phyloP scores from a whole-genome alignment of 2,888 invertebrate genomes.

The Microchrysa polita region DNA sequence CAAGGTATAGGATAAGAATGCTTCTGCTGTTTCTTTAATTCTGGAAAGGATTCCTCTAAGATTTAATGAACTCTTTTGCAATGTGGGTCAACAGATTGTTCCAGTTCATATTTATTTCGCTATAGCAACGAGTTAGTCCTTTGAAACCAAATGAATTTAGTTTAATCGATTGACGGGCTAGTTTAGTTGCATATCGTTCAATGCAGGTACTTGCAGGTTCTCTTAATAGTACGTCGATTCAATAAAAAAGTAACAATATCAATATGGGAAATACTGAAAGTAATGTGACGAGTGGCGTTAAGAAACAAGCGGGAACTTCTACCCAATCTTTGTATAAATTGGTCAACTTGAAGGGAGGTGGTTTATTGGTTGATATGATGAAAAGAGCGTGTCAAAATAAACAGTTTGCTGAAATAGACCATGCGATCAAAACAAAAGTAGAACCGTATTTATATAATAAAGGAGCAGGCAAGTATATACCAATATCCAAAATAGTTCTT shows the following conservation, averaged over 20 bases:
- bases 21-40: no score
- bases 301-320: conserved; percentile 91
- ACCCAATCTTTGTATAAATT: conserved; percentile 87
- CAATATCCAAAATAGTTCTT: conserved; percentile 87
- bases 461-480: conserved; percentile 90
- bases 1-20: no score
- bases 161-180: conserved; percentile 27
- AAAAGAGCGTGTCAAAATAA: conserved; percentile 89
- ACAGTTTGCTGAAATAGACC: conserved; percentile 90
- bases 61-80: no score
- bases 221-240: neutral
- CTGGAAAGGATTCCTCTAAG: no score
- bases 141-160: neutral
- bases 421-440: conserved; percentile 89
- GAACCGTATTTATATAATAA: conserved; percentile 93
- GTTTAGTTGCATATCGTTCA: neutral
- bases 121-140: conserved; percentile 3
- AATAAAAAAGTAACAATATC: neutral
- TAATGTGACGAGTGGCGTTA: conserved; percentile 93
- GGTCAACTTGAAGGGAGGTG: conserved; percentile 92
- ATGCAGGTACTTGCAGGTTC: neutral
- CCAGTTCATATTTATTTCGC: no score
- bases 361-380: conserved; percentile 92
- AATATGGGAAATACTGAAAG: conserved; percentile 85
- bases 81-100: conserved; percentile 24